Base-by-base conservation (phyloP, 30 jellyfish, hydroid and myxozoan genomes). In the Hydractinia symbiolongicarpus region DNA sequence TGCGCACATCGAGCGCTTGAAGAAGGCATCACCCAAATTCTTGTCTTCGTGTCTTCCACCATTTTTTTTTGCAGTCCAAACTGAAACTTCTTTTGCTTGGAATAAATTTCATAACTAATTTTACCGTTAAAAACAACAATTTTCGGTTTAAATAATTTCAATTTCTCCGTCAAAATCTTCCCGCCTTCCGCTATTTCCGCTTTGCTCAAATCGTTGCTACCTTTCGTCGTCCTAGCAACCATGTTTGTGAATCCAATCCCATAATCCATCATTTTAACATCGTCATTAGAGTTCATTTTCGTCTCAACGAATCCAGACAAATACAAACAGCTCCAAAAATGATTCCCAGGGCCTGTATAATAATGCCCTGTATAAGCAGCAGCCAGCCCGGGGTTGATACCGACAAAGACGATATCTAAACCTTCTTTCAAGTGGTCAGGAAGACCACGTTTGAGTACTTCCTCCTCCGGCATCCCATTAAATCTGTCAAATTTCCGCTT, bases 331-430 rank as follows among this genome's bases (percentile, higher is more conserved):
- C 66, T 79, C 87, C 87, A 79, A 30, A 79, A 79, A 55, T 79
- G 87, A 66, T 79, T 79, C n/a, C 87, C 87, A 11, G 87, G 87
- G 4, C 87, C 87, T 14, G 87, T 79, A 54, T 79, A 79, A 66
- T 79, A 79, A 52, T 79, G 64, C 64, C 87, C 87, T 19, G 87
- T 50, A 66, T 60, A 79, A 10, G 87, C 87, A 17, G 87, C 87
- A 7, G 87, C 87, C 49, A 79, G 52, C 14, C 87, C 87, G 21
- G 87, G 87, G 54, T 79, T 79, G 66, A 79, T 79, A 1, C 87
- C 87, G 40, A 79, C 87, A 66, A 79, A 79, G 53, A 79, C 87
- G 21, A 79, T 60, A 67, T 79, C 87, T 19, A 79, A 52, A 5
- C 70, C 83, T 16, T 79, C 53, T 10, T n/a, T 52, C 69, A 79